phyloP scores from a whole-genome alignment of 2,888 invertebrate species.

The Melinaea menophilus region DNA sequence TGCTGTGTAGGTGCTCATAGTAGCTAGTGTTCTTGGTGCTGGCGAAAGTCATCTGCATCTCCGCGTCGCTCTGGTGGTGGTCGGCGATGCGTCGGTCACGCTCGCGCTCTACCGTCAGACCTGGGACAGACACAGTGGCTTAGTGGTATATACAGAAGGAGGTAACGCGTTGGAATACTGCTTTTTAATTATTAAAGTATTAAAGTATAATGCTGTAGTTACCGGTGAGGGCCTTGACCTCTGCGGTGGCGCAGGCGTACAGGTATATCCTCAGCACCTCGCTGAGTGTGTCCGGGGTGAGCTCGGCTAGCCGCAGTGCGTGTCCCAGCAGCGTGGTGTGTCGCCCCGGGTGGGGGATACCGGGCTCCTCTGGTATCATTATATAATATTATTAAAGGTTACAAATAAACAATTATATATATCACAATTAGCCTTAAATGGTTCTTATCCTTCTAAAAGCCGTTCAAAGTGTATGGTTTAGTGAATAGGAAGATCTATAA shows the following conservation, averaged over 20 bases:
- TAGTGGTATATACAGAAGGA: too few species aligned
- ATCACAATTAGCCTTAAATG: too few species aligned
- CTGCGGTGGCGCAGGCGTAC: constrained; percentile 92
- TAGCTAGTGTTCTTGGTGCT: constrained; percentile 87
- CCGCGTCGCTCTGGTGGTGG: constrained; percentile 86
- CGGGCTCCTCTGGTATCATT: constrained; percentile 85
- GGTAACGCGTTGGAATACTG: too few species aligned
- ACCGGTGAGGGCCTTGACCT: constrained; percentile 88
- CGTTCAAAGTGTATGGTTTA: too few species aligned
- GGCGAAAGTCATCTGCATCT: constrained; percentile 81
- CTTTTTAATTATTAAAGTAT: too few species aligned
- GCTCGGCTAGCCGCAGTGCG: constrained; percentile 93
- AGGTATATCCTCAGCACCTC: constrained; percentile 95
- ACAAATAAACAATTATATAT: too few species aligned
- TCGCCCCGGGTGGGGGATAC: constrained; percentile 91
- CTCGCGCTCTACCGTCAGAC: constrained; percentile 89
- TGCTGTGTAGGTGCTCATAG: constrained; percentile 86
- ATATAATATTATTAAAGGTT: not conserved
- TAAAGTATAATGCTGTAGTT: constrained; percentile 1
- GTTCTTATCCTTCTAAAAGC: too few species aligned
- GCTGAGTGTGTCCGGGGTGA: constrained; percentile 93
- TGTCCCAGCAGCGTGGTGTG: constrained; percentile 95
- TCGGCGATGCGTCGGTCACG: constrained; percentile 88
- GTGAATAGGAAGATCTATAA: too few species aligned
- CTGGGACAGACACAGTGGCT: constrained; percentile 41